Base-by-base conservation (phyloP, 2,888 invertebrate species). In the Notocelia uddmanniana region DNA sequence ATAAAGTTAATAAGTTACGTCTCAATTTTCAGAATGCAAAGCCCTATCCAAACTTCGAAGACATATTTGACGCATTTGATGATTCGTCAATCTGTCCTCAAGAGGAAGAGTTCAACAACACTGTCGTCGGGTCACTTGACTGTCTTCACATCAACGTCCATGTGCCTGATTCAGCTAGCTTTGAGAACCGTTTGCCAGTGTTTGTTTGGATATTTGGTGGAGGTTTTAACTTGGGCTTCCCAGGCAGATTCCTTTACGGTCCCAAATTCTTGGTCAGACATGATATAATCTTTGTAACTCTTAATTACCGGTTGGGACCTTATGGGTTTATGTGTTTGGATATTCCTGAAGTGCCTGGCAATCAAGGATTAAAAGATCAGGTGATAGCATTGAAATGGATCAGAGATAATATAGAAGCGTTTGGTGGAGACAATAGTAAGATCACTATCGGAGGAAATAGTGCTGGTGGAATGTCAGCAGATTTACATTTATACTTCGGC, bases 131-230 rank as follows among this genome's bases (percentile, higher is more conserved):
- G 81, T 55, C 85, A 21, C 85, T 93, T 69, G 94, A 95, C 77
- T 96, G 96, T 73, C 89, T 96, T 0, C 94, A 94, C 74, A 78
- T 96, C 3, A 96, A 95, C 80, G 91, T 96, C 0, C 96, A 94
- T 79, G 94, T 95, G 0, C 95, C 95, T 0, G 78, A 82, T 10
- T 74, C 73, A 2, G 79, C 80, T 15, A 79, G 72, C 1, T 67
- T 75, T 3, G 74, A 59, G 2, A 76, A 84, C 45, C 75, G 63
- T 13, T 73, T 87, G 0, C 87, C 92, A 26, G 83, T 92, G 6
- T 76, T 90, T 1, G 86, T 92, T 2, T 91, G 89, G 89, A 88
- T 92, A 71, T 80, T 88, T 37, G 91, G 92, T 15, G 92, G 91
- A 13, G 85, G 85, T 0, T 89, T 90, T 21, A 57, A 77, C 0